Evolutionary conservation across 2,888 invertebrate genomes (phyloP).

Genomic region (Tuta absoluta): DNA sequence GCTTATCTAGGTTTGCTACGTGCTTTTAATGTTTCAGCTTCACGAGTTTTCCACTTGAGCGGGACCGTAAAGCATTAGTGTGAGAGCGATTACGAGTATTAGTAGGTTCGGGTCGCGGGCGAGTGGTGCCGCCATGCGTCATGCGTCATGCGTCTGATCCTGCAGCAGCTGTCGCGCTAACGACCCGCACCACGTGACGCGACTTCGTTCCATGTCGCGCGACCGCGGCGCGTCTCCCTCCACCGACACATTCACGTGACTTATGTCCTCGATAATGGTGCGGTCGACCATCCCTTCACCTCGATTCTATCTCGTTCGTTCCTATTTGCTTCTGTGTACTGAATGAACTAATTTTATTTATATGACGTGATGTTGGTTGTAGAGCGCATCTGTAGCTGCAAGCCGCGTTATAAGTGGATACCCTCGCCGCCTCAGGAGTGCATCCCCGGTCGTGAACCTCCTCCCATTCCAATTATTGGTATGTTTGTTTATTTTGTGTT

Average conservation of each 20-base stretch:
- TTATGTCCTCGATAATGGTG: not conserved
- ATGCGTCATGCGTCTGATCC: not conserved
- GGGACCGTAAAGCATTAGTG: constrained; percentile 4
- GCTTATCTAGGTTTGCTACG: not conserved
- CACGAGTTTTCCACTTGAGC: constrained; percentile 1
- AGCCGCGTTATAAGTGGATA: constrained; percentile 45
- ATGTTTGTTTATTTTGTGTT: not conserved
- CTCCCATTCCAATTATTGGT: constrained; percentile 36
- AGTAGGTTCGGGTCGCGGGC: not conserved
- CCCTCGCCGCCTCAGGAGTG: constrained; percentile 40
- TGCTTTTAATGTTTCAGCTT: not conserved
- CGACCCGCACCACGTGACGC: not conserved
- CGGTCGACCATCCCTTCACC: not conserved
- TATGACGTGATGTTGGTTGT: constrained; percentile 28
- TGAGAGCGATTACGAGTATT: constrained; percentile 1
- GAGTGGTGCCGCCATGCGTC: not conserved
- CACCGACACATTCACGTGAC: not conserved
- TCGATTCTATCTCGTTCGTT: not conserved
- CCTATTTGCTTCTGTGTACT: not conserved
- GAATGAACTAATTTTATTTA: not conserved
- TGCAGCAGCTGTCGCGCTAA: not conserved
- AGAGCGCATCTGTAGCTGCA: constrained; percentile 53
- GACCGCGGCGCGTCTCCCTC: not conserved
- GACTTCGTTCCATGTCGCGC: not conserved
- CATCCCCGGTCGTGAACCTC: constrained; percentile 28